Evolutionary conservation across 2,113 vertebrate species (phyloP), one percentile per base, ranked within the genome.

Genomic region (Pelobates fuscus): DNA sequence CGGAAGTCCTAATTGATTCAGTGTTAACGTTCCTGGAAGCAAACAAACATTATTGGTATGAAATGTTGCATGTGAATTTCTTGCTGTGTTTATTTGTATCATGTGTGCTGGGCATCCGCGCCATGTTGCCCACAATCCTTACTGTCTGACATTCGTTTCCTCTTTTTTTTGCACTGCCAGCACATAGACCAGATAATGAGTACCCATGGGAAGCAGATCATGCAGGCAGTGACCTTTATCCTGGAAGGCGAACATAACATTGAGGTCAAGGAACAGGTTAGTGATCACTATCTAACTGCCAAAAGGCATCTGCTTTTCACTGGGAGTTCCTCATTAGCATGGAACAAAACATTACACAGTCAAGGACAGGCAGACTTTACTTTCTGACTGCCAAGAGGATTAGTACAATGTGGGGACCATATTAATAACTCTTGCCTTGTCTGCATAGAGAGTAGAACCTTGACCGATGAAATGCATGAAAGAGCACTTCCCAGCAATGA

Each of bases 141-240:
- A n/a, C 37, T 12, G 7, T 41, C 37, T 41, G 37, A 12, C 37
- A 41, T 41, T 30, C 25, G 18, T 71, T 15, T 24, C 18, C 62
- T 52, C 29, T 72, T 60, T 72, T 25, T 65, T 0, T 5, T 91
- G 73, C 60, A 83, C 85, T 86, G 85, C 11, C 92, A 99, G 97
- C 96, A 98, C 84, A 99, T 98, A 85, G 97, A 99, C 87, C 96
- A 98, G 89, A 97, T 98, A 88, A 99, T 98, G 96, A 98, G 93
- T 79, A 96, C 95, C 67, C 94, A 98, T 8, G 97, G 97, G 78
- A 98, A 97, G 86, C 96, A 98, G 86, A 98, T 99, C 84, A 98
- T 99, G 96, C 97, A 99, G 89, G 96, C 96, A 0, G 95, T 98
- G 82, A 98, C 96, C n/a, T 93, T 98, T 72, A 98, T 98, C 85